Evolutionary conservation across 1,140 invertebrate species (phyloP), one percentile per base, ranked within the genome.

Genomic region (Heliconius himera): DNA sequence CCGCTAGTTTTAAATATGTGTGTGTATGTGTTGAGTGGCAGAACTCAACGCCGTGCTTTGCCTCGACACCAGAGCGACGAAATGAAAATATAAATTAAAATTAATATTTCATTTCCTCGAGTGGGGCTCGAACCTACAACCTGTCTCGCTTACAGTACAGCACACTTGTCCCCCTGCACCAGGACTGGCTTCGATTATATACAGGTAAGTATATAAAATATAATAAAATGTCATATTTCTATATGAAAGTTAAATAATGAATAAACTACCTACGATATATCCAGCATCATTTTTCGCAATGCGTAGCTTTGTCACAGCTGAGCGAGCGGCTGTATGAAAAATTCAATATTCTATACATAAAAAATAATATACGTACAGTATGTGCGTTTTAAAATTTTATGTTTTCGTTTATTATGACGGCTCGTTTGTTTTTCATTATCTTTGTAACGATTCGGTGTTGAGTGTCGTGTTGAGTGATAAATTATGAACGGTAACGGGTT

Each of bases 301-400:
- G 72, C 72, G 72, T 73, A 73, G 72, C 72, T 73, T 73, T 73
- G 72, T 73, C 49, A 49, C 72, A 73, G 72, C 72, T 49, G 72
- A 73, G 72, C 36, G 72, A 73, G 72, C 36, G 72, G 72, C 41
- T 49, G 38, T 49, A 73, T 73, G 49, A 73, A 46, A 73, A 46
- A 73, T 73, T 73, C 38, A 73, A 73, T 73, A 46, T 73, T 73
- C 41, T 73, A 73, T 73, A 46, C 72, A 73, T 73, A 73, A 73
- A 73, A 73, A 73, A 73, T 73, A 29, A 73, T 73, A 73, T 49
- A 26, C 54, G 60, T 29, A 29, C 26, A 11, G 60, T 66, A 60
- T n/a, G n/a, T 60, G 26, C 60, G 60, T 66, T 66, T 66, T 66
- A 66, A 66, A 66, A 66, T 66, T 66, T 66, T 66, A 66, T 66